Conservation (phyloP, 2,797 vertebrate genomes). For the Anabacerthia variegaticeps region DNA sequence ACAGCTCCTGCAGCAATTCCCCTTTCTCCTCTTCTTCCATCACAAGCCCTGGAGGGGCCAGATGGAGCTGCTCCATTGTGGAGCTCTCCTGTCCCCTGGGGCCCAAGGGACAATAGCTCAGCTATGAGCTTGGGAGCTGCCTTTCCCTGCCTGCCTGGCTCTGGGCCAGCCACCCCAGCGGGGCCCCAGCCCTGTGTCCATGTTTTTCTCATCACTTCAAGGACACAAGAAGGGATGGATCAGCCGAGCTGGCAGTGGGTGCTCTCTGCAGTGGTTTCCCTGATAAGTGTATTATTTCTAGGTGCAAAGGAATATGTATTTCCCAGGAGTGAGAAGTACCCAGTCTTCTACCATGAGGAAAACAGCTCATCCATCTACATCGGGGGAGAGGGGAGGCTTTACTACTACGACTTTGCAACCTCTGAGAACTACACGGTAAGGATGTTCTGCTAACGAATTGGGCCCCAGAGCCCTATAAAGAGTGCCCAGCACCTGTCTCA, state of each 20-base stretch:
- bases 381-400: slow-evolving; percentile 72
- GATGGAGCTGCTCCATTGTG: neutral
- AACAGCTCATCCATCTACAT: slow-evolving; percentile 62
- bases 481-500: fast-evolving
- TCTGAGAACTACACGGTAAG: slow-evolving; percentile 28
- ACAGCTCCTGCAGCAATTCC: neutral
- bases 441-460: neutral
- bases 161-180: neutral
- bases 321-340: slow-evolving; percentile 59
- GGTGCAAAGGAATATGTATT: slow-evolving; percentile 64
- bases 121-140: neutral
- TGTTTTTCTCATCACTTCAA: fast-evolving
- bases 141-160: neutral
- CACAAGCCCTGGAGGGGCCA: neutral
- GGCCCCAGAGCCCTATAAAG: fast-evolving
- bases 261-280: neutral
- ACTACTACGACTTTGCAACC: slow-evolving; percentile 60
- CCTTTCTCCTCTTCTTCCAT: neutral
- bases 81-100: neutral
- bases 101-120: neutral
- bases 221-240: fast-evolving
- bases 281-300: neutral
- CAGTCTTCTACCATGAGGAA: slow-evolving; percentile 70
- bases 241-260: neutral
- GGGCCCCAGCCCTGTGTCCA: neutral